Evolutionary conservation across 1,140 invertebrate species (phyloP).

Genomic region (Drosophila micromelanica): DNA sequence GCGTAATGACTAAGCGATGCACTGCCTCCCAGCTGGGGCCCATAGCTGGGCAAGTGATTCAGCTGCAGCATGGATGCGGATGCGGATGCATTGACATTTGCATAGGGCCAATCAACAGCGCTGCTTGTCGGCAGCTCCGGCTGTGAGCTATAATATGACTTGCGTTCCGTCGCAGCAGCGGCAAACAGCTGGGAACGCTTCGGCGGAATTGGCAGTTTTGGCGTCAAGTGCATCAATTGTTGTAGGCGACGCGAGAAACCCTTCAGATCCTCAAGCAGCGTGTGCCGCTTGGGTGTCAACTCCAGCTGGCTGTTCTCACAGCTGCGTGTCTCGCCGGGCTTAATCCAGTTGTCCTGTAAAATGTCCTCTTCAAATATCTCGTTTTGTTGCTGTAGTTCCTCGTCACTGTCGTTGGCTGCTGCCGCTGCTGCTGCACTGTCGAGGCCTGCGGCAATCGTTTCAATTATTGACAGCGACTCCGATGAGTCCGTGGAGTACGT

Average conservation of each 20-base stretch:
- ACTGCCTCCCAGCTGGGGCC: conserved; percentile 32
- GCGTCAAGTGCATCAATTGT: conserved; percentile 56
- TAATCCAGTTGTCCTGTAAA: conserved; percentile 77
- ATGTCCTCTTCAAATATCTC: conserved; percentile 48
- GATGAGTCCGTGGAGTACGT: conserved; percentile 62
- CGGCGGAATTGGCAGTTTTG: conserved; percentile 10
- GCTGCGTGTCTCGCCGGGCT: conserved; percentile 73
- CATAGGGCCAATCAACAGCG: conserved; percentile 27
- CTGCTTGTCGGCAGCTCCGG: conserved; percentile 64
- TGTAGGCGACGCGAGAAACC: conserved; percentile 68
- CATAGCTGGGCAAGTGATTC: conserved; percentile 62
- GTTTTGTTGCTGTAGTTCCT: conserved; percentile 25
- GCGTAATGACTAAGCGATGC: conserved; percentile 38
- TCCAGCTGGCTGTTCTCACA: conserved; percentile 63
- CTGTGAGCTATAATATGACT: conserved; percentile 75
- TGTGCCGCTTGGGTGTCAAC: conserved; percentile 58
- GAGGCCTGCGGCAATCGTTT: conserved; percentile 28
- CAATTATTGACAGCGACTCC: conserved; percentile 54
- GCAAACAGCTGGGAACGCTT: conserved; percentile 33
- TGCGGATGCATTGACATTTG: conserved; percentile 38
- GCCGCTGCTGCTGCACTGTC: conserved; percentile 60
- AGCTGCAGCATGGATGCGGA: conserved; percentile 68
- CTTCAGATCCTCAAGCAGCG: conserved; percentile 70
- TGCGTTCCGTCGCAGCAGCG: conserved; percentile 48
- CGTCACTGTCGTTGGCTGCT: conserved; percentile 7